Percentiles rank a stretch among this genome's conserved stretches.
phyloP scores from a whole-genome alignment of 2,113 vertebrate species.

The Lasiurus borealis region DNA sequence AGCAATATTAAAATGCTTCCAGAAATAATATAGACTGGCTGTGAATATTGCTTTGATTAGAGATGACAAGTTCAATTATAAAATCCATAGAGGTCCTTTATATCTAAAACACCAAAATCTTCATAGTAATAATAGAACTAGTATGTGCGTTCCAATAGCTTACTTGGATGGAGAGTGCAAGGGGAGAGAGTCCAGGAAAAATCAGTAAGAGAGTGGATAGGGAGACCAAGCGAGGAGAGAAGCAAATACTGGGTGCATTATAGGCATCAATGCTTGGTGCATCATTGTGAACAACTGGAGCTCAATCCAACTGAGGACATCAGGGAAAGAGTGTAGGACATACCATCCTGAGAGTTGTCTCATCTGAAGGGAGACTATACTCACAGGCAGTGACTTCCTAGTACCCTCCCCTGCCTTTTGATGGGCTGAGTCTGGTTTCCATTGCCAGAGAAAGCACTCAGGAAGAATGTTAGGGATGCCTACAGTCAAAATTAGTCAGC shows the following conservation, averaged over 20 bases:
- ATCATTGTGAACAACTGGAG: background rate
- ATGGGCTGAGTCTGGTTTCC: background rate
- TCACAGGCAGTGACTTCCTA: background rate
- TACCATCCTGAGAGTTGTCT: background rate
- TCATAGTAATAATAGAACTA: background rate
- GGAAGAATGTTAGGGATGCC: background rate
- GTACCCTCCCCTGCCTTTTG: background rate
- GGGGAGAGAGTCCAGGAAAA: background rate
- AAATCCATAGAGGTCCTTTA: background rate
- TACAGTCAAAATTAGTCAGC: background rate
- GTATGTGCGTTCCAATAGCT: background rate
- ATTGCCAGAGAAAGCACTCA: background rate
- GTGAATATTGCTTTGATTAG: background rate
- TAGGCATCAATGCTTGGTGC: background rate
- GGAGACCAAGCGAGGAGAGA: background rate
- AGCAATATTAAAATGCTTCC: conserved; percentile 15
- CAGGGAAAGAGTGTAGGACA: no score
- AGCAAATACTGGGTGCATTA: background rate
- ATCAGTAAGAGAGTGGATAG: background rate
- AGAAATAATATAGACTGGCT: background rate
- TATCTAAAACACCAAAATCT: background rate
- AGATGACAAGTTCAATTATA: conserved; percentile 5
- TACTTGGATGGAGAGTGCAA: background rate
- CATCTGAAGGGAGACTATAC: background rate
- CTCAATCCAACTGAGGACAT: background rate